These are phyloP conservation scores for Mycetomoellerius zeteki DNA, from an alignment of 1,140 invertebrate genomes.

Conservation along the genomic window DNA sequence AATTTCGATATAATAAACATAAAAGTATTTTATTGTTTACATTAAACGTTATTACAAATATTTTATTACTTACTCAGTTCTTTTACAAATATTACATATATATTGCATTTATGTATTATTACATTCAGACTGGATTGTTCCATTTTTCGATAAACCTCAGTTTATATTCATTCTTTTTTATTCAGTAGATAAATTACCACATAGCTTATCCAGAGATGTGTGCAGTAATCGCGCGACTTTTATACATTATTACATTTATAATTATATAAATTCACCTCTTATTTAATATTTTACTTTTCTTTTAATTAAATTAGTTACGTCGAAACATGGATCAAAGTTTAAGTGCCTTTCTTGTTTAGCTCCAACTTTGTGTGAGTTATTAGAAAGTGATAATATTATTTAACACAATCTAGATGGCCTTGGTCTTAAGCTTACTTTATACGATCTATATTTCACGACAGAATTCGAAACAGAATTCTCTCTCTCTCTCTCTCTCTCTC, in stretches of 20 bases:
- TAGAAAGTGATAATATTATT: background rate
- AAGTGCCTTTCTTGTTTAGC: background rate
- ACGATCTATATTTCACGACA: too few relatives aligned
- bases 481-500: too few relatives aligned
- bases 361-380: background rate
- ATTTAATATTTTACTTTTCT: background rate
- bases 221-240: too few relatives aligned
- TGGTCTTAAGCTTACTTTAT: background rate
- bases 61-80: slow-evolving; percentile 8
- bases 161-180: too few relatives aligned
- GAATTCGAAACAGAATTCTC: too few relatives aligned
- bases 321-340: background rate
- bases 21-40: background rate
- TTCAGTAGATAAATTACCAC: too few relatives aligned
- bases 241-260: background rate
- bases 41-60: background rate
- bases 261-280: background rate
- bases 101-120: background rate
- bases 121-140: too few relatives aligned
- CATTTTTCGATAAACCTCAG: too few relatives aligned
- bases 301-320: too few relatives aligned
- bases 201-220: too few relatives aligned
- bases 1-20: background rate
- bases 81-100: background rate
- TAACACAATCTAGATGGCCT: background rate